A percentile compares a stretch with the other conserved stretches of the same genome.
Conservation (phyloP, 2,113 vertebrate genomes). For the Octodon degus region DNA sequence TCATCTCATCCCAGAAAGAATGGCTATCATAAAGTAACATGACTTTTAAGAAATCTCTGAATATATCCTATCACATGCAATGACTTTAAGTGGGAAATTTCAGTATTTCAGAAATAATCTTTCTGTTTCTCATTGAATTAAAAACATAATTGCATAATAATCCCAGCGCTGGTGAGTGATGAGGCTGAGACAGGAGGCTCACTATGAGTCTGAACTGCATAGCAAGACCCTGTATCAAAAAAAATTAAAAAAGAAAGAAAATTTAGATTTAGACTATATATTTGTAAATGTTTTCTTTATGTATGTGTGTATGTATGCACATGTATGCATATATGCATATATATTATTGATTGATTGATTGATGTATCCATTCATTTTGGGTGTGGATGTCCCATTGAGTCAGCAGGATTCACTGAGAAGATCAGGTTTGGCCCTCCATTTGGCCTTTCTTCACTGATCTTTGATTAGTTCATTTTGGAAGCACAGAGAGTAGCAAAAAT, state of each 20-base stretch:
- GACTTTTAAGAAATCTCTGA: background rate
- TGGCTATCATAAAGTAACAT: too few species aligned
- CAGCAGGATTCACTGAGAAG: background rate
- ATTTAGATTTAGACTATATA: background rate
- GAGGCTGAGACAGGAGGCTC: too few species aligned
- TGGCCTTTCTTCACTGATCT: background rate
- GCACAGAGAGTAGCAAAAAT: background rate
- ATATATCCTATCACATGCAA: background rate
- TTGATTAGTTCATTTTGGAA: background rate
- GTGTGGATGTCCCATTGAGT: background rate
- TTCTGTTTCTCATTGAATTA: background rate
- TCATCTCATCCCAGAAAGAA: too few species aligned
- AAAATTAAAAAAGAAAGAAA: too few species aligned
- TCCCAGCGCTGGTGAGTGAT: too few species aligned
- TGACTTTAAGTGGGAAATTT: background rate
- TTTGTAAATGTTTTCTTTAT: background rate
- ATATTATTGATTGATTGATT: background rate
- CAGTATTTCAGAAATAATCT: background rate
- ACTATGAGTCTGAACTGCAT: too few species aligned
- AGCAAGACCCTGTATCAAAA: too few species aligned
- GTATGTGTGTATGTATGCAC: background rate
- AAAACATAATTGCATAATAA: background rate
- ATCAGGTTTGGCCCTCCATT: background rate
- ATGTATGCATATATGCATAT: too few species aligned
- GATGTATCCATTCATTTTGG: background rate